Base-by-base conservation (phyloP, 2,888 invertebrate genomes). In the Dichetophora obliterata region DNA sequence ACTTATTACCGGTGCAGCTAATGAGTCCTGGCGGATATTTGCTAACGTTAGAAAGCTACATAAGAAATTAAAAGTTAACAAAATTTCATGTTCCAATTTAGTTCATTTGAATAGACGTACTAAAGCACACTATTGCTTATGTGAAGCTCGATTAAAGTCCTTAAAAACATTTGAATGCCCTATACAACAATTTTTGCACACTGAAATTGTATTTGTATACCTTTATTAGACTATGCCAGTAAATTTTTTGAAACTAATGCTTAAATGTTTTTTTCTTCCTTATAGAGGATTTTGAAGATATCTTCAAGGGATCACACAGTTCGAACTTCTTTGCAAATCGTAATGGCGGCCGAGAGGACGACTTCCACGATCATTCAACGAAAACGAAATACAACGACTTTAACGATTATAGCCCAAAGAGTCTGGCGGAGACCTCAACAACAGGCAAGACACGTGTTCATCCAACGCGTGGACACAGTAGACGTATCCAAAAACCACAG, bases 291-390 rank as follows among this genome's bases (percentile, higher is more conserved):
- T 79, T 90, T 86, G 91, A 92, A 76, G 94, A 94, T 83, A 91
- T 92, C 77, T 92, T 94, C 77, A 92, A 93, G 82, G 92, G 92
- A 61, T 93, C 94, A 31, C 94, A 94, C 86, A 94, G 94, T 77
- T 94, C 94, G 1, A 94, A 94, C 88, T 94, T 94, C 90, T 94
- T 93, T 89, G 93, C 93, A 82, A 92, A 92, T 84, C 90, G 91
- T 69, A 92, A 92, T 85, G 90, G 91, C 57, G 92, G 92, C 8
- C 91, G 92, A 81, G 92, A 92, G 85, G 90, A 89, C 72, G 90
- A 91, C 78, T 91, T 91, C 75, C 91, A 91, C 76, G 90, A 91
- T 76, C 86, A 86, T 77, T 78, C 83, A 84, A 76, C 78, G 8
- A 84, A 88, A 68, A 80, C 82, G 77, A 84, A 84, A 76, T 88